phyloP scores from a whole-genome alignment of 2,113 vertebrate genomes.

The Lontra canadensis region DNA sequence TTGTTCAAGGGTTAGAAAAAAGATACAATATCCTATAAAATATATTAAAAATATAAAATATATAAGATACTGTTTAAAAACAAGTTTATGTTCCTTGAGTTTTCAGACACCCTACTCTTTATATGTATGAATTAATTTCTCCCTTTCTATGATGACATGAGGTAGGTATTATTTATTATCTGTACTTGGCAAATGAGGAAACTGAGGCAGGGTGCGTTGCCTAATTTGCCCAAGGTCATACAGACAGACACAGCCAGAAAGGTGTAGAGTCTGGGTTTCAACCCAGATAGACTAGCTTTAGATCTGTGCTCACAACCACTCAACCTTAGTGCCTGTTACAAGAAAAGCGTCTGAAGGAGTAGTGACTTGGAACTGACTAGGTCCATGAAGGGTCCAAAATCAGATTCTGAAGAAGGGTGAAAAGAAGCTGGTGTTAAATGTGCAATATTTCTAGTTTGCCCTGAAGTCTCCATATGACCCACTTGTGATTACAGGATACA shows the following conservation, averaged over 20 bases:
- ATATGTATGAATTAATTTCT: background rate
- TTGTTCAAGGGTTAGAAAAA: background rate
- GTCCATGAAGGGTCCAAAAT: background rate
- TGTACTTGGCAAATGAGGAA: slow-evolving; percentile 14
- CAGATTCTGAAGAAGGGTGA: background rate
- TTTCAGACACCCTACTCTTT: background rate
- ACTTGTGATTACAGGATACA: background rate
- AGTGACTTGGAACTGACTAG: background rate
- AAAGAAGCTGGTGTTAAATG: background rate
- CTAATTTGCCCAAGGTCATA: background rate
- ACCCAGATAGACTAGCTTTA: background rate
- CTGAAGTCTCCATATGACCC: background rate
- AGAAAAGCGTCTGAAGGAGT: background rate
- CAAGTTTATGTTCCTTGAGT: background rate
- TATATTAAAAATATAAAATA: background rate
- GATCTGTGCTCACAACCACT: background rate
- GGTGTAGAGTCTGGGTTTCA: background rate
- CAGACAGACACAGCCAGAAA: background rate
- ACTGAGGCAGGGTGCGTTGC: background rate
- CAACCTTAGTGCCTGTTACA: background rate
- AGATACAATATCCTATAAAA: background rate
- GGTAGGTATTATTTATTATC: background rate
- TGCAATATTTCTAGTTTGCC: background rate
- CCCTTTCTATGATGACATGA: background rate
- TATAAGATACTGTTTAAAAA: background rate